Evolutionary conservation across 1,140 invertebrate genomes (phyloP).

Genomic region (Pissodes strobi): DNA sequence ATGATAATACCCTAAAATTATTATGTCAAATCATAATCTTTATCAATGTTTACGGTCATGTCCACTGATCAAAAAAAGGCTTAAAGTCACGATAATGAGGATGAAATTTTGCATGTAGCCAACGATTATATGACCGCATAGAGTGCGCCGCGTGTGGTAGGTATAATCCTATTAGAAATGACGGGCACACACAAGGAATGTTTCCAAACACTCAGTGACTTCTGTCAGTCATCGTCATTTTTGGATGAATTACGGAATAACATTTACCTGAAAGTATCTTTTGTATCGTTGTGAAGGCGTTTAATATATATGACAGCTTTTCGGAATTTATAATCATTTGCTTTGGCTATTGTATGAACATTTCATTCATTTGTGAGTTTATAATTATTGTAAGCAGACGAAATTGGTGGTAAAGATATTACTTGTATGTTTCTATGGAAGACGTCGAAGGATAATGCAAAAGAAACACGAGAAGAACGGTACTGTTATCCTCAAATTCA

Average conservation of each 20-base stretch:
- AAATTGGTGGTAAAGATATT: too few relatives aligned
- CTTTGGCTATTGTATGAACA: too few relatives aligned
- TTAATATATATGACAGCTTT: constrained; percentile 1
- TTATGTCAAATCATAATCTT: constrained; percentile 2
- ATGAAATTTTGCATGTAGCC: constrained; percentile 30
- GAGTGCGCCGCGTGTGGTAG: constrained; percentile 22
- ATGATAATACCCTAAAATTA: too few relatives aligned
- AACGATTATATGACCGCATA: constrained; percentile 25
- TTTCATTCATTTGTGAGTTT: too few relatives aligned
- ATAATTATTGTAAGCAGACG: too few relatives aligned
- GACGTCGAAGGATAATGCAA: too few relatives aligned
- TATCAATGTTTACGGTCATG: constrained; percentile 1
- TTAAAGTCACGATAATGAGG: constrained; percentile 28
- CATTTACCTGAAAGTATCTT: constrained; percentile 24
- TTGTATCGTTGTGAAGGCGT: constrained; percentile 1
- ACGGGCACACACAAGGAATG: constrained; percentile 20
- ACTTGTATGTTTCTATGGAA: too few relatives aligned
- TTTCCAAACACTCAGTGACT: constrained; percentile 32
- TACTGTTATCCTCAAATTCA: too few relatives aligned
- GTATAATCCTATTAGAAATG: constrained; percentile 33
- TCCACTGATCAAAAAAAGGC: constrained; percentile 15
- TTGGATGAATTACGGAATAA: constrained; percentile 17
- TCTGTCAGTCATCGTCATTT: constrained; percentile 34
- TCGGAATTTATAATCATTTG: not conserved
- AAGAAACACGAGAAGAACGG: too few relatives aligned